Base-by-base conservation (phyloP, 2,888 invertebrate species). In the Sclerodermus sp. region DNA sequence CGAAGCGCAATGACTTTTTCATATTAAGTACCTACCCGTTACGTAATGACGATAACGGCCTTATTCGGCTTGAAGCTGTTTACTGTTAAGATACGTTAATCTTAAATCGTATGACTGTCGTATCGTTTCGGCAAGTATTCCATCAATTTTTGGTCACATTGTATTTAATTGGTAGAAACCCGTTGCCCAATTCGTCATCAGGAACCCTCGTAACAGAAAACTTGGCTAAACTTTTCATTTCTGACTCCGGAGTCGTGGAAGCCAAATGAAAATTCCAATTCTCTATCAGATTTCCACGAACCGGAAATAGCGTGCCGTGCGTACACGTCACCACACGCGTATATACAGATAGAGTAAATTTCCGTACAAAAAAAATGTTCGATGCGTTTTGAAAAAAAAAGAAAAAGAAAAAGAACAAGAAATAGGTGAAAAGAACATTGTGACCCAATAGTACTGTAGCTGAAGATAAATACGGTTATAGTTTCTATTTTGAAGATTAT, bases 401-500 rank as follows among this genome's bases (percentile, higher is more conserved):
- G 15, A 10, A 47, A 47, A 41, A 43, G 48, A 51, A 52, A 44
- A 32, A 34, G 46, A 29, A 43, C 18, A n/a, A 31, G 52, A 49
- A 44, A 15, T 23, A 16, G 17, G 10, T 36, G 17, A 44, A 38
- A 37, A 45, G 18, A 18, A 37, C 32, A 47, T 32, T 41, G 40
- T 58, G 51, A 63, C 58, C 60, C 63, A 63, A 60, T 63, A 63
- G 60, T 48, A 53, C 63, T 55, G 60, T 62, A 64, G 66, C 57
- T 52, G 51, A 56, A 62, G 43, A 66, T 49, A 64, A 57, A 64
- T 55, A 70, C 62, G 66, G 66, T 66, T 67, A 67, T 69, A 66
- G 67, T 68, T 69, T 70, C 66, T 66, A 70, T 70, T 70, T 70
- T 70, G 40, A 64, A 69, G 55, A 67, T 67, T 62, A 60, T 69